Conservation (phyloP, 2,797 vertebrate genomes). For the Cephalopachus bancanus region DNA sequence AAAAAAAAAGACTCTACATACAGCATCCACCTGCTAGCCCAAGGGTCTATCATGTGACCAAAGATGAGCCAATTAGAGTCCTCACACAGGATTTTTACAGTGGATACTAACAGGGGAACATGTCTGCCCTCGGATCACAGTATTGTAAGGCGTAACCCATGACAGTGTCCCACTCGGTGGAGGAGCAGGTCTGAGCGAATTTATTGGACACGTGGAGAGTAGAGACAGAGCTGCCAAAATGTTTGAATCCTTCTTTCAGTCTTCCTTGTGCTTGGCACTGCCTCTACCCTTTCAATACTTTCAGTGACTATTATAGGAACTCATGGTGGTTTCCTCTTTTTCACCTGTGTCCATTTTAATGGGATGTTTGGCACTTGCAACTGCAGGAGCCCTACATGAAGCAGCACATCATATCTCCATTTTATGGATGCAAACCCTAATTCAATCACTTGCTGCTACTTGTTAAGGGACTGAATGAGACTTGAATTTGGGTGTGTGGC, state of each 20-base stretch:
- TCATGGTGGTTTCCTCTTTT: background rate
- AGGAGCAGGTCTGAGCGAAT: background rate
- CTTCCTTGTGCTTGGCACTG: background rate
- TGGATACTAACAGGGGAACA: background rate
- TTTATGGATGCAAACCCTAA: background rate
- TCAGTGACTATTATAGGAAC: background rate
- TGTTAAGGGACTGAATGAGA: constrained; percentile 45
- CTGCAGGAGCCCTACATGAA: background rate
- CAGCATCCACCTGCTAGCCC: background rate
- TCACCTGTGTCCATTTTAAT: background rate
- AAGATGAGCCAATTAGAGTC: background rate
- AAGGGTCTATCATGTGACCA: background rate
- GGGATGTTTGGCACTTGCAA: background rate
- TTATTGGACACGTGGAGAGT: background rate
- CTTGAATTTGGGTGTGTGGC: constrained; percentile 26
- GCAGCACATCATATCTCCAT: background rate
- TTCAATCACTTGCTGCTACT: constrained; percentile 40
- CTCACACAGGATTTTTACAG: background rate
- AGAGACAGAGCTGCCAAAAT: background rate
- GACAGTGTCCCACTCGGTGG: background rate
- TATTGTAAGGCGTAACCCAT: background rate
- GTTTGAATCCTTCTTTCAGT: constrained; percentile 12
- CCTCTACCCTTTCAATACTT: background rate
- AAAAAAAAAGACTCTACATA: background rate
- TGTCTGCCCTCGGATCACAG: background rate